Evolutionary conservation across 2,113 vertebrate species (phyloP).

Genomic region (Upupa epops): DNA sequence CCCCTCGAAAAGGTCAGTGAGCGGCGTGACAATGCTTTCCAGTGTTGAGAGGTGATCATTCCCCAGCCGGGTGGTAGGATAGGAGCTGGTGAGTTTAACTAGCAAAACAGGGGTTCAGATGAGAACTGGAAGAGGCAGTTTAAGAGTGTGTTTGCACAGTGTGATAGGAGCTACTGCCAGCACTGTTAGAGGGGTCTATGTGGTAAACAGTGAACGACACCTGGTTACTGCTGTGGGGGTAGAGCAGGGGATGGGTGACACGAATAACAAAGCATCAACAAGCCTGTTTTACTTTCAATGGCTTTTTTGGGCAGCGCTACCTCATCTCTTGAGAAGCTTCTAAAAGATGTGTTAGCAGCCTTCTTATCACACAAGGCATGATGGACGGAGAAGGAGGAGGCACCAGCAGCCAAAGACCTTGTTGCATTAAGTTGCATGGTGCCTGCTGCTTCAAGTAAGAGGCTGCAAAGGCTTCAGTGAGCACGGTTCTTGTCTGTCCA

Average conservation of each 20-base stretch:
- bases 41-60: not conserved
- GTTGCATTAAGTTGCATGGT: not conserved
- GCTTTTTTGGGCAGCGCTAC: not conserved
- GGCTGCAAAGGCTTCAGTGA: not conserved
- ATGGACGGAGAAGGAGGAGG: not conserved
- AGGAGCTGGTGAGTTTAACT: not conserved
- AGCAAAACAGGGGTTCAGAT: not conserved
- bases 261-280: fast-evolving
- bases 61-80: not conserved
- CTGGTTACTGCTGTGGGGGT: not conserved
- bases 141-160: not conserved
- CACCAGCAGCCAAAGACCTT: not conserved
- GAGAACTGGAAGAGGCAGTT: not conserved
- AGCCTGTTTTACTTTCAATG: not conserved
- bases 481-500: not conserved
- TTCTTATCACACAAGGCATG: not conserved
- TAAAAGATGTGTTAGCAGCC: not conserved
- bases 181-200: not conserved
- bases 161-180: not conserved
- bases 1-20: not conserved
- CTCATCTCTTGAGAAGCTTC: not conserved
- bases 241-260: not conserved
- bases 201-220: not conserved
- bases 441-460: not conserved
- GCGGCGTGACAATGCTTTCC: not conserved